These are phyloP conservation scores for Ctenoplectra terminalis DNA, from an alignment of 1,140 invertebrate species.

Conservation along the genomic window DNA sequence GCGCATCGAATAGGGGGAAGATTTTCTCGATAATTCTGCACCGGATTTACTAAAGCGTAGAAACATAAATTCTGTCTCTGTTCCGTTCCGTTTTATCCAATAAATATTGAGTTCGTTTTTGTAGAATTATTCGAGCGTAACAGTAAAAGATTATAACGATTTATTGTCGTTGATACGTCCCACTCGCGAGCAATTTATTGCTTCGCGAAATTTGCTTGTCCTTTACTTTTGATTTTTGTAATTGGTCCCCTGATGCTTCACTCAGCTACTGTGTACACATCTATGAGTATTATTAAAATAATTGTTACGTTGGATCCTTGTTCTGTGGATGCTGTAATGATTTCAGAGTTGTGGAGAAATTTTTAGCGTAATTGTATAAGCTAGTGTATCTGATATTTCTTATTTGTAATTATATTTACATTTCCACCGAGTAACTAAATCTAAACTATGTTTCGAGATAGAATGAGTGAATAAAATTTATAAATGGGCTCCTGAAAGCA, in stretches of 20 bases:
- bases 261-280: no score
- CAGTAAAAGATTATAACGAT: slow-evolving; percentile 29
- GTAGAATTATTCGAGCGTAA: slow-evolving; percentile 37
- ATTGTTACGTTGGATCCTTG: no score
- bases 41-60: slow-evolving; percentile 42
- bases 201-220: not conserved
- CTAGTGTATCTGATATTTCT: no score
- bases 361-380: no score
- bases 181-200: not conserved
- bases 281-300: no score
- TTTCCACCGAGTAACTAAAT: no score
- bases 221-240: not conserved
- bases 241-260: not conserved
- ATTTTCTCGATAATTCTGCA: slow-evolving; percentile 47
- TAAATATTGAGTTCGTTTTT: slow-evolving; percentile 42
- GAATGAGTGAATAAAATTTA: no score
- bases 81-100: slow-evolving; percentile 34
- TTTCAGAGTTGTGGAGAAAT: no score
- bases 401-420: no score
- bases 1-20: slow-evolving; percentile 22
- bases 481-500: no score
- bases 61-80: slow-evolving; percentile 37
- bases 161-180: slow-evolving; percentile 22
- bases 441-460: no score
- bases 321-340: no score